These are phyloP conservation scores for Drosophila recens DNA, from an alignment of 2,888 invertebrate species.

Conservation along the genomic window DNA sequence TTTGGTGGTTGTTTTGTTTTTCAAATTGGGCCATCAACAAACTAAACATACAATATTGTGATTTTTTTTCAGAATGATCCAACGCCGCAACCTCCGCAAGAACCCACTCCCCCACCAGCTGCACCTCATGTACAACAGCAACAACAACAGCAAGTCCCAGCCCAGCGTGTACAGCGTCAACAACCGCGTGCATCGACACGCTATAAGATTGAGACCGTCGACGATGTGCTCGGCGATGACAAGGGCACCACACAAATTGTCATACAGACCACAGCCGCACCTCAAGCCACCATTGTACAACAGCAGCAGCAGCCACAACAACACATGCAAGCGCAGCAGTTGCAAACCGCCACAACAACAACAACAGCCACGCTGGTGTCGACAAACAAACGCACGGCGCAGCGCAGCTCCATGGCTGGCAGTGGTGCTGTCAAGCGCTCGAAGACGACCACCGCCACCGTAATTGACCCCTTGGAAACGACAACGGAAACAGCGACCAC, in stretches of 20 bases:
- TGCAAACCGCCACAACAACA: constrained; percentile 76
- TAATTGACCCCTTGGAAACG: constrained; percentile 87
- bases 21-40: constrained; percentile 8
- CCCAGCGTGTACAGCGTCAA: constrained; percentile 83
- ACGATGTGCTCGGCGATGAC: constrained; percentile 88
- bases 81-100: constrained; percentile 88
- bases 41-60: constrained; percentile 6
- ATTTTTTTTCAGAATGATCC: constrained; percentile 87
- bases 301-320: constrained; percentile 69
- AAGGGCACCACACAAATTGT: constrained; percentile 86
- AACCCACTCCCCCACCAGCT: constrained; percentile 88
- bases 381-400: constrained; percentile 84
- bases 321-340: constrained; percentile 72
- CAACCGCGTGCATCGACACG: constrained; percentile 82
- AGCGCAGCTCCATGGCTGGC: constrained; percentile 79
- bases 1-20: constrained; percentile 66
- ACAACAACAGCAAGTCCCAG: constrained; percentile 81
- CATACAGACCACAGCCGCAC: constrained; percentile 85
- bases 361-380: constrained; percentile 81
- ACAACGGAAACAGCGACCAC: constrained; percentile 86
- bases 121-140: constrained; percentile 75
- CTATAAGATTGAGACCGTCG: constrained; percentile 88
- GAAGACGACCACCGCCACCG: constrained; percentile 61
- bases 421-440: constrained; percentile 80
- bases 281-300: constrained; percentile 81